Evolutionary conservation across 2,113 vertebrate species (phyloP).

Genomic region (Corythoichthys intestinalis): DNA sequence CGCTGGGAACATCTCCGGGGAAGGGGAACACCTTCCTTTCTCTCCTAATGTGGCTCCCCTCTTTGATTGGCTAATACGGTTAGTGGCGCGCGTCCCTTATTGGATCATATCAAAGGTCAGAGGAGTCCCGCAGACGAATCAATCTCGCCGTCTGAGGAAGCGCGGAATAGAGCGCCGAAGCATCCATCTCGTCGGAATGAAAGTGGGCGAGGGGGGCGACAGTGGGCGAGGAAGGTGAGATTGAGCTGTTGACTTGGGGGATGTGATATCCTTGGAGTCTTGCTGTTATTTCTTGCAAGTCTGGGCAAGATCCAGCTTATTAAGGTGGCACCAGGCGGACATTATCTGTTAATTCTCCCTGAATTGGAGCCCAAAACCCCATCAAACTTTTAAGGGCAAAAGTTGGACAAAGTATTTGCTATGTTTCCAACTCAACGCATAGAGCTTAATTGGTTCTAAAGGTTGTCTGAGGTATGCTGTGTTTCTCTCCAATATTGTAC

Average conservation of each 20-base stretch:
- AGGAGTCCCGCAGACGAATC: slow-evolving; percentile 76
- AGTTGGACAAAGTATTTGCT: background rate
- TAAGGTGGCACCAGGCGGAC: background rate
- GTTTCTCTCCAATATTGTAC: background rate
- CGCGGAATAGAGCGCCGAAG: slow-evolving; percentile 53
- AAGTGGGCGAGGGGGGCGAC: slow-evolving; percentile 48
- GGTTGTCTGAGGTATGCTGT: background rate
- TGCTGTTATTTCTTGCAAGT: slow-evolving; percentile 67
- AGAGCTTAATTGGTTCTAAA: background rate
- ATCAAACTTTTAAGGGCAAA: slow-evolving; percentile 20
- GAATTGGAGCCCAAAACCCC: background rate
- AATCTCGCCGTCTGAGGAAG: slow-evolving; percentile 78
- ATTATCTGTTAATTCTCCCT: background rate
- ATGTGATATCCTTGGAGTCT: slow-evolving; percentile 71
- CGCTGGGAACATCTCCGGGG: slow-evolving; percentile 15
- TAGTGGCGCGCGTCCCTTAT: slow-evolving; percentile 80
- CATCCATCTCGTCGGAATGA: slow-evolving; percentile 71
- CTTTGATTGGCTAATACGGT: slow-evolving; percentile 82
- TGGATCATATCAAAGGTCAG: slow-evolving; percentile 86
- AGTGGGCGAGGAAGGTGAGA: slow-evolving; percentile 60
- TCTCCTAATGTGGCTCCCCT: slow-evolving; percentile 77
- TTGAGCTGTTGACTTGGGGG: slow-evolving; percentile 73
- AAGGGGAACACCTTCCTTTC: slow-evolving; percentile 60
- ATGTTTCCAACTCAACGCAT: background rate
- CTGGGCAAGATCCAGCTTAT: slow-evolving; percentile 19